Evolutionary conservation across 1,140 invertebrate species (phyloP), one percentile per base, ranked within the genome.

Genomic region (Anagrus nilaparvatae): DNA sequence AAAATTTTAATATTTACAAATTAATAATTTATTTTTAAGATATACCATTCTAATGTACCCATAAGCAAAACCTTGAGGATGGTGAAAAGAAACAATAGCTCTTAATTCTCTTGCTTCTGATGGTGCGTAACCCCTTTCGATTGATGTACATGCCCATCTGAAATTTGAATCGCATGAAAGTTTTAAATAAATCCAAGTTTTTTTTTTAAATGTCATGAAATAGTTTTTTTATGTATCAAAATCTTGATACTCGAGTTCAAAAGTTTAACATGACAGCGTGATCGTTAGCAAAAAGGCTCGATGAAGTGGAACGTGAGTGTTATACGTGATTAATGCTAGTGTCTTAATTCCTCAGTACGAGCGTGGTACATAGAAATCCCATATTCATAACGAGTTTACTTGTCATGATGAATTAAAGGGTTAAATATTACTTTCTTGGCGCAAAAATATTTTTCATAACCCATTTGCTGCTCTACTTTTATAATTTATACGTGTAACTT

Each of bases 41-140:
- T 31, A 43, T 63, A 85, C 82, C 80, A 95, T 80, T 67, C 82
- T 75, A 17, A 96, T 75, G 53, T 89, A 93, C 14, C 92, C 91
- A 59, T 78, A 82, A 2, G 87, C 82, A 65, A 79, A 87, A 1
- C 89, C 88, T 8, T 76, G 69, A 0, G 87, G 87, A 73, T 92
- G 84, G 70, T 94, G 87, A 62, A 94, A 95, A 0, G 87, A 92
- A 4, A 88, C 90, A 48, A 95, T 87, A 5, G 78, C 88, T 35
- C 85, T 71, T 23, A 92, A 70, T 70, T 94, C 87, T 43, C 81
- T 63, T 2, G 87, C 87, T 61, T 90, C 87, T 4, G 80, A 79
- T 1, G 86, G 83, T 43, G 83, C 80, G 59, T 90, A 92, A 5
- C 88, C 88, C 51, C 87, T 73, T 60, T 88, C 84, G 21, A 94